phyloP scores from a whole-genome alignment of 2,113 vertebrate species.

The Cygnus buccinator region DNA sequence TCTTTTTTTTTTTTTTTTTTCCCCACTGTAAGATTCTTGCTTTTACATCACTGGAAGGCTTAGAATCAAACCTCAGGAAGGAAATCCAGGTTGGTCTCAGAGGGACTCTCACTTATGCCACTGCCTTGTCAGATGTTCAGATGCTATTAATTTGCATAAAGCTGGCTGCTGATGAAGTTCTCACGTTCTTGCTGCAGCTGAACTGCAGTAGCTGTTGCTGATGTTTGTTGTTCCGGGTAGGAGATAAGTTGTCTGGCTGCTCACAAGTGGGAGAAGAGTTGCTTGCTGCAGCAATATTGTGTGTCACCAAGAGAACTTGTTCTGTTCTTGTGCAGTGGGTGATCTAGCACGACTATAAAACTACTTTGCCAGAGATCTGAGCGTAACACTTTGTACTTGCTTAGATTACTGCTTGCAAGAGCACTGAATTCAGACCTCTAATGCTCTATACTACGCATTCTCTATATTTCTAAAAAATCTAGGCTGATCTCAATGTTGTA shows the following conservation, averaged over 20 bases:
- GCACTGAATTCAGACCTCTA: background rate
- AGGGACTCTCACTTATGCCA: background rate
- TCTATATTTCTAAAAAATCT: background rate
- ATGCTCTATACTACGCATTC: background rate
- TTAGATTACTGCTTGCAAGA: background rate
- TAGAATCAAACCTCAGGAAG: background rate
- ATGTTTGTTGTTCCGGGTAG: background rate
- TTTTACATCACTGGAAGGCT: background rate
- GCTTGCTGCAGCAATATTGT: rapidly evolving
- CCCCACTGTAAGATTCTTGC: background rate
- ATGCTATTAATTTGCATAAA: background rate
- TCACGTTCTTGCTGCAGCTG: background rate
- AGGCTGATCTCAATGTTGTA: background rate
- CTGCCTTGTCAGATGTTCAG: background rate
- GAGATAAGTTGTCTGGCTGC: background rate
- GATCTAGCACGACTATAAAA: background rate
- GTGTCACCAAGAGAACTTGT: background rate
- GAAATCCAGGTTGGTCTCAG: background rate
- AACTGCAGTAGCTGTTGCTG: background rate
- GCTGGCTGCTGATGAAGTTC: background rate
- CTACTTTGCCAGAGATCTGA: background rate
- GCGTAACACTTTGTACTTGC: rapidly evolving
- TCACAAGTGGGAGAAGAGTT: background rate
- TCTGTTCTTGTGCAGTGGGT: background rate
- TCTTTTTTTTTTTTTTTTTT: background rate